A percentile compares a stretch with the other conserved stretches of the same genome.
phyloP scores from a whole-genome alignment of 2,888 invertebrate genomes.

The Globia sparganii region DNA sequence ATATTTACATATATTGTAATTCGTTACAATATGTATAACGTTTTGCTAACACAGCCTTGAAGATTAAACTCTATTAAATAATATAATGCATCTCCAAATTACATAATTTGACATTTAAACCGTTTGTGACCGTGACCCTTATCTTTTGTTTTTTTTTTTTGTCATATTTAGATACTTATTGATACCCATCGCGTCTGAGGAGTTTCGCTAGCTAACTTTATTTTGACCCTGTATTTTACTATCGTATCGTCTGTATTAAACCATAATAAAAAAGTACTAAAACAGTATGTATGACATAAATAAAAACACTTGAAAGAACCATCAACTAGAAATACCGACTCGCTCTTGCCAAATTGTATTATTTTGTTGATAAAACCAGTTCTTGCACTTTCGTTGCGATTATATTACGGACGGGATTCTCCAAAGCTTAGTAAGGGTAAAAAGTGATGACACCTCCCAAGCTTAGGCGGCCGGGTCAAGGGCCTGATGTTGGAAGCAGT shows the following conservation, averaged over 20 bases:
- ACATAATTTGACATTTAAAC: background rate
- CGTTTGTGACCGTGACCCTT: background rate
- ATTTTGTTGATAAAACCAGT: constrained; percentile 43
- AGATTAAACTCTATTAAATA: background rate
- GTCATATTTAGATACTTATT: background rate
- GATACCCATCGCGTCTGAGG: background rate
- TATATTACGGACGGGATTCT: constrained; percentile 24
- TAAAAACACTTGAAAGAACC: background rate
- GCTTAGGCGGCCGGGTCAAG: constrained; percentile 48
- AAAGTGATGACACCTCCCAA: constrained; percentile 25
- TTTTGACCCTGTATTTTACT: background rate
- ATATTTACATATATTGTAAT: background rate
- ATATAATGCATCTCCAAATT: constrained; percentile 1
- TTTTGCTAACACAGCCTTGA: background rate
- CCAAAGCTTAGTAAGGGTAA: constrained; percentile 30
- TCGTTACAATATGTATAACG: background rate
- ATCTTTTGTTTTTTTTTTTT: background rate
- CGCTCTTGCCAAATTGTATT: background rate
- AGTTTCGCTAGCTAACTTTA: background rate
- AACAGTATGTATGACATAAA: background rate
- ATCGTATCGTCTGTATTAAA: background rate
- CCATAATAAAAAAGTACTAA: background rate
- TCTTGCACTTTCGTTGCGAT: constrained; percentile 23
- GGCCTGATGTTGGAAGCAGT: constrained; percentile 45
- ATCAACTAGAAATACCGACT: background rate